phyloP scores from a whole-genome alignment of 2,797 vertebrate genomes.

The Alfaro cultratus region DNA sequence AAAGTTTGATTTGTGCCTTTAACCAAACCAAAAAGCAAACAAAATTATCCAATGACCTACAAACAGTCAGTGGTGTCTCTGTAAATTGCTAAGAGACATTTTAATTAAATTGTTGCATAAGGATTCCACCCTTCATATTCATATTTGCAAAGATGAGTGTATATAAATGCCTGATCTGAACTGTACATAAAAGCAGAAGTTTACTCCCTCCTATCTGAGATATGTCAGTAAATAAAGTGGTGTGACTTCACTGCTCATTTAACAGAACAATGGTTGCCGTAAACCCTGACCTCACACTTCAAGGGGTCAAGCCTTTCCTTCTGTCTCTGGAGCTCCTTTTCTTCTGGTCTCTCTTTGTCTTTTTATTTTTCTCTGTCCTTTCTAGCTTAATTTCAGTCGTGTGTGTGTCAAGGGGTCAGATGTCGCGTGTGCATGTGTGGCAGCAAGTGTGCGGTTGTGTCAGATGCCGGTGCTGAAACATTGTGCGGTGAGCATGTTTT shows the following conservation, averaged over 20 bases:
- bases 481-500: slow-evolving; percentile 73
- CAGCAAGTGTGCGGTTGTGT: slow-evolving; percentile 45
- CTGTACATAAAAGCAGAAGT: neutral
- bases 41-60: neutral
- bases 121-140: neutral
- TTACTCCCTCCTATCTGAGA: slow-evolving; percentile 21
- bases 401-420: slow-evolving; percentile 30
- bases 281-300: slow-evolving; percentile 29
- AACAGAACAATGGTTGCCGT: slow-evolving; percentile 18
- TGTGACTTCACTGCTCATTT: slow-evolving; percentile 37
- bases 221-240: slow-evolving; percentile 47
- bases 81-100: neutral
- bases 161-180: neutral
- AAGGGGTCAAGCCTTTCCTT: slow-evolving; percentile 38
- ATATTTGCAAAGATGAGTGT: neutral
- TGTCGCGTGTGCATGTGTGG: slow-evolving; percentile 39
- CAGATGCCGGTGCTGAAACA: slow-evolving; percentile 75
- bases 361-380: slow-evolving; percentile 30
- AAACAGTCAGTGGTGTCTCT: neutral
- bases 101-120: neutral
- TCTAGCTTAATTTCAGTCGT: slow-evolving; percentile 31
- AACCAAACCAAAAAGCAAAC: neutral
- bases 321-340: slow-evolving; percentile 21
- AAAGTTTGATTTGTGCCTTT: neutral
- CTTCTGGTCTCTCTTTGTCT: slow-evolving; percentile 9